Percentiles rank a stretch among this genome's conserved stretches.
phyloP scores from a whole-genome alignment of 2,113 vertebrate genomes.

The Heterocephalus glaber region DNA sequence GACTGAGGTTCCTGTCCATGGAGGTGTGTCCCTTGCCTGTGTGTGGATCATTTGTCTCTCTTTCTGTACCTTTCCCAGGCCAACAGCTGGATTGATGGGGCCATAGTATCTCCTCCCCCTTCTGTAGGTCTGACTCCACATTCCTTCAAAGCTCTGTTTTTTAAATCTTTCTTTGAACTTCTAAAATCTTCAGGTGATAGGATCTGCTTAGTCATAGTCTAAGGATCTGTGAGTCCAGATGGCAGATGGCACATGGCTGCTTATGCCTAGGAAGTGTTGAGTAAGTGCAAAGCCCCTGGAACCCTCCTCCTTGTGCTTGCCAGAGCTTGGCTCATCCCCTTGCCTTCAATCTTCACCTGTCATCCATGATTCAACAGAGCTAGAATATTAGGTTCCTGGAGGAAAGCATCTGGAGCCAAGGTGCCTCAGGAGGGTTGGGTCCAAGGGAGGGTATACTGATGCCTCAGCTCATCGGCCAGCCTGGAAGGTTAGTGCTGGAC shows the following conservation, averaged over 20 bases:
- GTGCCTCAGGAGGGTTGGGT: neutral
- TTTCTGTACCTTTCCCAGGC: neutral
- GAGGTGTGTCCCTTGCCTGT: neutral
- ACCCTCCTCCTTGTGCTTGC: neutral
- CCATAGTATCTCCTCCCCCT: neutral
- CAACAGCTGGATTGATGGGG: neutral
- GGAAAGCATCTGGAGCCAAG: neutral
- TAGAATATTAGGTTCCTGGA: neutral
- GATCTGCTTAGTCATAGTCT: neutral
- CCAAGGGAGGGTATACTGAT: neutral
- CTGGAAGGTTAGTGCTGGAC: neutral
- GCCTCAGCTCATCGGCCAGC: neutral
- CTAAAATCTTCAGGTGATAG: neutral
- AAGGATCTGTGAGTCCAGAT: neutral
- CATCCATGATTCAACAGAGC: neutral
- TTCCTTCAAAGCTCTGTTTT: neutral
- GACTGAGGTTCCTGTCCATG: neutral
- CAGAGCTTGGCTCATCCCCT: neutral
- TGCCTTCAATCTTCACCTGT: neutral
- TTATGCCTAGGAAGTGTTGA: neutral
- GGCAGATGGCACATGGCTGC: neutral
- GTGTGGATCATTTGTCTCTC: neutral
- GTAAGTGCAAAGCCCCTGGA: neutral
- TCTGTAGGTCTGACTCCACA: constrained; percentile 24
- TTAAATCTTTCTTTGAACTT: neutral